Percentiles rank a stretch among this genome's conserved stretches.
Conservation (phyloP, 53 echinoderm and acorn worm species). For the Astropecten irregularis region DNA sequence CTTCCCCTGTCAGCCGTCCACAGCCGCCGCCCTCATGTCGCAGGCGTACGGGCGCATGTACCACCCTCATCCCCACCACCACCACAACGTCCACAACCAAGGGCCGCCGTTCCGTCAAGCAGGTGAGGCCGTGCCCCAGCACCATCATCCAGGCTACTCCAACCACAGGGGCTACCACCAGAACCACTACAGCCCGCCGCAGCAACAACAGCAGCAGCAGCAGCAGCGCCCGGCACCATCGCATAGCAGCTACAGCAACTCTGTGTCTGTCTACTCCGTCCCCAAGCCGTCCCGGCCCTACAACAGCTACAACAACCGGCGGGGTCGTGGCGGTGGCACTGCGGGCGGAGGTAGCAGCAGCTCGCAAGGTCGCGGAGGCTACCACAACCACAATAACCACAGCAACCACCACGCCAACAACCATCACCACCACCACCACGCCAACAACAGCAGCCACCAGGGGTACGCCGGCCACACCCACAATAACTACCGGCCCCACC, state of each 20-base stretch:
- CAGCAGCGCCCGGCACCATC: slow-evolving; percentile 7
- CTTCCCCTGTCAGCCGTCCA: slow-evolving; percentile 18
- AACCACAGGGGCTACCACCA: slow-evolving; percentile 43
- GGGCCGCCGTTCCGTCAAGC: slow-evolving; percentile 32
- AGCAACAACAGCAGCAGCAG: slow-evolving; percentile 1
- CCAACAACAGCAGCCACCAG: slow-evolving; percentile 13
- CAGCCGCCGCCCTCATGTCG: slow-evolving; percentile 68
- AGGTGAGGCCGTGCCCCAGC: slow-evolving; percentile 14
- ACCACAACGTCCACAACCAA: slow-evolving; percentile 12
- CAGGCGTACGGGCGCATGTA: slow-evolving; percentile 91
- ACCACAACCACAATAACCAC: slow-evolving; percentile 15
- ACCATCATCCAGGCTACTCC: slow-evolving; percentile 18
- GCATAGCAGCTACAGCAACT: slow-evolving; percentile 45
- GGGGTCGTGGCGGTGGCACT: slow-evolving; percentile 29
- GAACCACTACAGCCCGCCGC: slow-evolving; percentile 40
- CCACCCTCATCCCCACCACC: slow-evolving; percentile 64
- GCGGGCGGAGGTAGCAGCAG: not conserved
- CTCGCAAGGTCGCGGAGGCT: not conserved
- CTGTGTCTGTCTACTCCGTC: slow-evolving; percentile 54
- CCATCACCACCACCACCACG: slow-evolving; percentile 43
- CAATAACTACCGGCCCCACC: slow-evolving; percentile 54
- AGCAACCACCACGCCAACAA: slow-evolving; percentile 27
- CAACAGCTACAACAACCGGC: slow-evolving; percentile 46
- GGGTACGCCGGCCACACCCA: slow-evolving; percentile 61
- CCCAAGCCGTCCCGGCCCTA: slow-evolving; percentile 45